Evolutionary conservation across 2,888 invertebrate species (phyloP), one percentile per base, ranked within the genome.

Genomic region (Onthophagus sagittarius): DNA sequence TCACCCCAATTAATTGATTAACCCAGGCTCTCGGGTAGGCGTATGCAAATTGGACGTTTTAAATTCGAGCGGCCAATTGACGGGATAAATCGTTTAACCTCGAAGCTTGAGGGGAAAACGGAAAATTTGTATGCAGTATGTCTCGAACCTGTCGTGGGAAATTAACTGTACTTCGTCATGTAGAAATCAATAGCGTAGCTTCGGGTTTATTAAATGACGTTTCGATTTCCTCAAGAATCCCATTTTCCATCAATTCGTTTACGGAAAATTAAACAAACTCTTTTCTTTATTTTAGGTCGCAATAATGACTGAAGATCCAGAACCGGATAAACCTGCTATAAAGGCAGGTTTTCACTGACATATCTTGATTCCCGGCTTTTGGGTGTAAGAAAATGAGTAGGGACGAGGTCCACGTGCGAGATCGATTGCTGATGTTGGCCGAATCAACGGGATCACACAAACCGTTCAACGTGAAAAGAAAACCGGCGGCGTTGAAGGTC

Each of bases 381-480:
- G 23, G 23, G 80, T 77, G n/a, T 39, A 53, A 39, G 78, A 85
- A 84, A 83, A 87, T 86, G 84, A 85, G 83, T 76, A 85, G 86
- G 69, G 87, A 87, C 80, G 87, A 87, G 79, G 84, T 87, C 81
- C 85, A 86, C 82, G 82, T 88, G 78, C 85, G 87, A 76, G 87
- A 85, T 80, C 85, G 87, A 76, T 83, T 88, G 79, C 84, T 88
- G 81, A 86, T 87, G 82, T 82, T 88, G 78, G 86, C 87, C 73
- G 88, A 88, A 80, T 84, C 85, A 75, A 80, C 84, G 65, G 80
- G 79, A 72, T 79, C 81, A n/a, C 83, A 83, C 76, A 83, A 82
- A 75, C 84, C 84, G 73, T 83, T 83, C 78, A 85, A 85, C 77
- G 82, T 84, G 33, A 84, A 84, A 75, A 77, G 84, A 15, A 84